Conservation (phyloP, 2,888 invertebrate genomes). For the Rotaria macrura region DNA sequence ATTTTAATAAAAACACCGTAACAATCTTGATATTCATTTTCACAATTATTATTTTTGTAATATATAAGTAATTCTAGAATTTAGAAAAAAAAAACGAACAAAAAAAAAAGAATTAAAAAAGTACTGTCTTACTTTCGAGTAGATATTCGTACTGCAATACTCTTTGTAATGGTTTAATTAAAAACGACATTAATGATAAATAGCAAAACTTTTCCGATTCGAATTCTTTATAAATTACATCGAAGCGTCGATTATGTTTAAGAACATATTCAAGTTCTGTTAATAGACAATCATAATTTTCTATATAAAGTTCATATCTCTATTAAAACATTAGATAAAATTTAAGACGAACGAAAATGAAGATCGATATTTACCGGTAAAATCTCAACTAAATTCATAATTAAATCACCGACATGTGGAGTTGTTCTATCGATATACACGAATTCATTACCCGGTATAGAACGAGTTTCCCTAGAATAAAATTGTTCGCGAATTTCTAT, state of each 20-base stretch:
- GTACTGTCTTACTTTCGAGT: conserved; percentile 66
- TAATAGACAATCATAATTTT: conserved; percentile 65
- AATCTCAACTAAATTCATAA: not conserved
- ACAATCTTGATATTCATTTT: conserved; percentile 9
- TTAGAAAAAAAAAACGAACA: not conserved
- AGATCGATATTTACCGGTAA: not conserved
- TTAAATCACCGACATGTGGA: conserved; percentile 34
- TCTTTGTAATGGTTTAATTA: conserved; percentile 71
- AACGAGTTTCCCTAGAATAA: conserved; percentile 55
- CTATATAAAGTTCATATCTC: conserved; percentile 54
- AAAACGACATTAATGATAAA: conserved; percentile 69
- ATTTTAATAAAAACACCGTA: conserved; percentile 12
- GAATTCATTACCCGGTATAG: conserved; percentile 50
- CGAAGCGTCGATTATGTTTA: conserved; percentile 62
- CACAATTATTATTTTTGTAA: conserved; percentile 34
- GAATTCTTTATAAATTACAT: conserved; percentile 64
- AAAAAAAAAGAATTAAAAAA: not conserved
- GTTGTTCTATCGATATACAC: conserved; percentile 65
- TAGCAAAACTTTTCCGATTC: conserved; percentile 74
- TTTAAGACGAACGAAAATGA: not conserved
- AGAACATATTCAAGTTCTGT: conserved; percentile 69
- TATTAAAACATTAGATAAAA: conserved; percentile 35
- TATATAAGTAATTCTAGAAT: conserved; percentile 29
- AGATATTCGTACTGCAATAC: conserved; percentile 70
- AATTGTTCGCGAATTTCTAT: not conserved